Conservation (phyloP, 2,113 vertebrate genomes). For the Pterocles gutturalis region DNA sequence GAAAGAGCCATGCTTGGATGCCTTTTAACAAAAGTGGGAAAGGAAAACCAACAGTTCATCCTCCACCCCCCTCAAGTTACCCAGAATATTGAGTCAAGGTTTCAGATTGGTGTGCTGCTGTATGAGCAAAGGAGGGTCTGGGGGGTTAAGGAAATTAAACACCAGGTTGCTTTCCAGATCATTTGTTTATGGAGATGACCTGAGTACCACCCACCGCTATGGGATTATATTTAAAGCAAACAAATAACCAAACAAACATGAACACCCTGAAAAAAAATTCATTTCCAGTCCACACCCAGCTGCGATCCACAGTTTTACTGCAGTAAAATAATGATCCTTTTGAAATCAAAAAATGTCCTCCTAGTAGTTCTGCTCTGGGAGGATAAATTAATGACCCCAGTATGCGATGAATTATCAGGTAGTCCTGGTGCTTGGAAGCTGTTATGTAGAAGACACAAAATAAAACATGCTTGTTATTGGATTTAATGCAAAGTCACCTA, state of each 20-base stretch:
- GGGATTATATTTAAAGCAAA: constrained; percentile 39
- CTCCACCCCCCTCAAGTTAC: neutral
- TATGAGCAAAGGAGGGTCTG: neutral
- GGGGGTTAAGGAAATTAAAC: constrained; percentile 23
- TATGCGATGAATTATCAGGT: neutral
- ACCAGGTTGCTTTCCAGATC: constrained; percentile 42
- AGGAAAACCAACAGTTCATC: constrained; percentile 51
- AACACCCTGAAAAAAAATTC: neutral
- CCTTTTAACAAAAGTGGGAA: constrained; percentile 64
- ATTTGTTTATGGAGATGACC: constrained; percentile 56
- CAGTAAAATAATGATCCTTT: neutral
- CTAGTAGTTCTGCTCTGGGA: neutral
- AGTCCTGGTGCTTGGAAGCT: neutral
- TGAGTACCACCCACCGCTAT: neutral
- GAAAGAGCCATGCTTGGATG: constrained; percentile 60
- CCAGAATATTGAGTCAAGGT: constrained; percentile 44
- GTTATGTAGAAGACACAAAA: neutral
- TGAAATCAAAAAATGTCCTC: neutral
- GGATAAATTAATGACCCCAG: neutral
- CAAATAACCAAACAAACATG: constrained; percentile 5
- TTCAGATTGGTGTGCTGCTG: constrained; percentile 21
- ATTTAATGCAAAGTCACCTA: constrained; percentile 3
- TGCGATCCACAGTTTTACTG: neutral
- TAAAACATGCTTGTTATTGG: neutral
- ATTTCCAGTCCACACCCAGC: neutral